Percentiles rank a stretch among this genome's conserved stretches.
Evolutionary conservation across 2,888 invertebrate species (phyloP).

Genomic region (Ischnus inquisitorius): DNA sequence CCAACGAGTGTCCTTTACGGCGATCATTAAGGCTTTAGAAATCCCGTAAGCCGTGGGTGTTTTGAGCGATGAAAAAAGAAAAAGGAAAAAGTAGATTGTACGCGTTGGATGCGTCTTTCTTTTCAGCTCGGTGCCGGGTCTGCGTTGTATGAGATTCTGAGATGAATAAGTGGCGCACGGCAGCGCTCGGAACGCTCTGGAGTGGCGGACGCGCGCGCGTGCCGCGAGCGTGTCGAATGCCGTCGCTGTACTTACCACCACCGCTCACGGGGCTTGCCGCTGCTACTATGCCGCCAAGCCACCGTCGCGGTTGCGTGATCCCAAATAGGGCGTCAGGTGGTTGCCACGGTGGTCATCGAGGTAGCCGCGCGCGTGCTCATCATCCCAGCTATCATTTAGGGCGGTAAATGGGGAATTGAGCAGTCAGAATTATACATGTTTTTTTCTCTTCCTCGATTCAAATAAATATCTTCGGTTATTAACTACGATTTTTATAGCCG

Average conservation of each 20-base stretch:
- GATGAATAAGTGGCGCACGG: conserved; percentile 69
- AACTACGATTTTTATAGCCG: too few relatives aligned
- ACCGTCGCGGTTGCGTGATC: conserved; percentile 82
- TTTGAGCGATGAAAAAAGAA: conserved; percentile 39
- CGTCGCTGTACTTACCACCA: conserved; percentile 63
- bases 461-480: not conserved
- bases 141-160: conserved; percentile 3
- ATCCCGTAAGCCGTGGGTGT: conserved; percentile 30
- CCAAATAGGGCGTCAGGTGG: conserved; percentile 84
- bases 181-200: conserved; percentile 41
- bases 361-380: conserved; percentile 65
- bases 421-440: conserved; percentile 22
- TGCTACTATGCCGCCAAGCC: conserved; percentile 12
- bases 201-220: conserved; percentile 65
- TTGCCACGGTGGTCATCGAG: conserved; percentile 75
- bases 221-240: conserved; percentile 70
- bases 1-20: conserved; percentile 38
- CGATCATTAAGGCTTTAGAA: conserved; percentile 61
- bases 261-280: conserved; percentile 65
- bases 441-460: not conserved
- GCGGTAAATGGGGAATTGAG: conserved; percentile 42
- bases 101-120: conserved; percentile 59
- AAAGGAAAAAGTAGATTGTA: conserved; percentile 27
- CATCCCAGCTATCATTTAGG: conserved; percentile 46
- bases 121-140: conserved; percentile 31